A percentile compares a stretch with the other conserved stretches of the same genome.
phyloP scores from a whole-genome alignment of 2,797 vertebrate species.

The Clarias pachynema region DNA sequence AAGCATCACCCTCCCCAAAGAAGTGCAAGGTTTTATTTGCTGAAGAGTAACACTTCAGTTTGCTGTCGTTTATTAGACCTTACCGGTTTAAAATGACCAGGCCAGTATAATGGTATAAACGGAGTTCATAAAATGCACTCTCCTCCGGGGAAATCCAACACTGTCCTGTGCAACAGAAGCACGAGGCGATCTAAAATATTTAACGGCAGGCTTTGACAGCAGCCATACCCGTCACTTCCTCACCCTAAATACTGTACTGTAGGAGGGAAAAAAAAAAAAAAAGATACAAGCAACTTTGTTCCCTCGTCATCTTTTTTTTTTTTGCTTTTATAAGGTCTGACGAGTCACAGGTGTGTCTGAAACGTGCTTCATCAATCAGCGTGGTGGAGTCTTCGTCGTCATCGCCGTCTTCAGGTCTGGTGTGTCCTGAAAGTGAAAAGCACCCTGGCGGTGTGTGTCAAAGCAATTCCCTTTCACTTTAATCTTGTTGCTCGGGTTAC shows the following conservation, averaged over 20 bases:
- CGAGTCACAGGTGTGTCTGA: slow-evolving; percentile 13
- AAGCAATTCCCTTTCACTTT: slow-evolving; percentile 51
- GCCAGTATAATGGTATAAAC: not conserved
- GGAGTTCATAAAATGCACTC: not conserved
- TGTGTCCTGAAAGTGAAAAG: slow-evolving; percentile 23
- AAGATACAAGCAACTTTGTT: not conserved
- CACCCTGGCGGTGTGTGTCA: slow-evolving; percentile 46
- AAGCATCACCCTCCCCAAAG: no score
- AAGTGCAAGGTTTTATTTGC: no score
- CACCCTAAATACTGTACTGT: not conserved
- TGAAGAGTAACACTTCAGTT: not conserved
- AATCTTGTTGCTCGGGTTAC: slow-evolving; percentile 36
- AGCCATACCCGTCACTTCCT: slow-evolving; percentile 31
- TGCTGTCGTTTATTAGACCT: no score
- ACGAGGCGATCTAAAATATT: slow-evolving; percentile 32
- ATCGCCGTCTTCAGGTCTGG: not conserved
- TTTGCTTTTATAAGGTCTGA: not conserved
- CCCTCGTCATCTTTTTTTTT: no score
- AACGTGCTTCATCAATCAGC: not conserved
- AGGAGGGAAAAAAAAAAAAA: not conserved
- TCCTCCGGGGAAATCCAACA: slow-evolving; percentile 16
- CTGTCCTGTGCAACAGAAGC: slow-evolving; percentile 2
- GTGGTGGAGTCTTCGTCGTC: not conserved
- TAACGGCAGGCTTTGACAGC: slow-evolving; percentile 34
- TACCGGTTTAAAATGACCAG: not conserved